Evolutionary conservation across 2,888 invertebrate genomes (phyloP), one percentile per base, ranked within the genome.

Genomic region (Drosophila peninsularis): DNA sequence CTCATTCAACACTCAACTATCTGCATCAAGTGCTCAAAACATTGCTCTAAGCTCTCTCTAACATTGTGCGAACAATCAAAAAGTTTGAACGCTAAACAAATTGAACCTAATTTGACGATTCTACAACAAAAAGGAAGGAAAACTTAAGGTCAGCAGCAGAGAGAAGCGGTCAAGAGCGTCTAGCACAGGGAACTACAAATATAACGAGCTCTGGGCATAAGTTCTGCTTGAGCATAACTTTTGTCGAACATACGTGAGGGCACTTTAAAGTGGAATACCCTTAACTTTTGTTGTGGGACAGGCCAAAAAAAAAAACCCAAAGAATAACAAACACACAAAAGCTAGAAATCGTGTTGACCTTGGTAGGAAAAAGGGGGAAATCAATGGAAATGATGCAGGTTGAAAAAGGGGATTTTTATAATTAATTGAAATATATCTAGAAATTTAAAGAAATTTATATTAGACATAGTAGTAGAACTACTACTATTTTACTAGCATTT

Each of bases 51-150:
- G 11, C 39, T 30, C 34, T 34, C 37, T 30, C 34, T 34, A 56
- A 60, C 14, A 52, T 60, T 62, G 44, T 57, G 62, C 11, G 44
- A 72, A 41, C 65, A 81, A 78, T 78, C 66, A 62, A 67, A 78
- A 74, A 74, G 66, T 70, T 70, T 74, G 39, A 64, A 42, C 64
- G 41, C 30, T 30, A 52, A 52, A 55, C 77, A 80, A 78, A 78
- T 81, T 74, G 70, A 78, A 81, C 74, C 54, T 61, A 81, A 74
- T 78, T 78, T 80, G 73, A 65, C 53, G 68, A 30, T 42, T 56
- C 39, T 45, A 45, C 27, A n/a, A 45, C 52, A 67, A 54, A 71
- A 50, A 37, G n/a, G 13, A 36, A 21, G 34, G 50, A 19, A 7
- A 27, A 65, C 45, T 42, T 41, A 62, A 67, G 67, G 75, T 62